phyloP scores from a whole-genome alignment of 2,113 vertebrate genomes.

The Cervus canadensis region DNA sequence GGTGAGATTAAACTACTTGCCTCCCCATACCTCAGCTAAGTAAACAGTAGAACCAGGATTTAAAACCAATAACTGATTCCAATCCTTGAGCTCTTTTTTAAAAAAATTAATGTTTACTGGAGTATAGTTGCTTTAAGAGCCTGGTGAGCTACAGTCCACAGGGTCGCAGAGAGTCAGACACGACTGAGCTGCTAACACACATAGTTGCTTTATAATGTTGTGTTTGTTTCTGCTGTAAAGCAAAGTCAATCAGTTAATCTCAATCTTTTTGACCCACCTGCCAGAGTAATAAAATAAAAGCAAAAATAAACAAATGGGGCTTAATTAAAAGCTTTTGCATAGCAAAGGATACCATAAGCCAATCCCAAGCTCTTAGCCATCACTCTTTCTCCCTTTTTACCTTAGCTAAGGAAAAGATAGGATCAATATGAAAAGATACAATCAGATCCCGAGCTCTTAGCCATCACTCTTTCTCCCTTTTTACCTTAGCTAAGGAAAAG shows the following conservation, averaged over 20 bases:
- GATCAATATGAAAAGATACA: neutral
- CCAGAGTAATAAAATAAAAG: neutral
- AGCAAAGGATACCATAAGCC: neutral
- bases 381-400: neutral
- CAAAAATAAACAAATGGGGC: neutral
- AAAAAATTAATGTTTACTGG: neutral
- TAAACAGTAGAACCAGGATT: neutral
- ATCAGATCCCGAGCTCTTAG: neutral
- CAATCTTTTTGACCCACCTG: neutral
- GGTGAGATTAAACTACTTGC: neutral
- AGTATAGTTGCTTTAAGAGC: neutral
- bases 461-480: neutral
- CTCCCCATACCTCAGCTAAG: neutral
- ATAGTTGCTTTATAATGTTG: neutral
- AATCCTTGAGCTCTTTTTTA: neutral
- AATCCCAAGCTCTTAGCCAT: neutral
- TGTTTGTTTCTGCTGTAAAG: neutral
- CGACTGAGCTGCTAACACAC: neutral
- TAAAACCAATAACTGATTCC: neutral
- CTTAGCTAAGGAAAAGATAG: neutral
- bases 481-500: neutral
- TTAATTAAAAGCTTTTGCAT: neutral
- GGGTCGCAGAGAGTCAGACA: neutral
- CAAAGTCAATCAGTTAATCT: neutral
- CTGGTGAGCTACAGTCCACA: neutral